These are phyloP conservation scores for Automeris io DNA, from an alignment of 2,888 invertebrate species.

Conservation along the genomic window DNA sequence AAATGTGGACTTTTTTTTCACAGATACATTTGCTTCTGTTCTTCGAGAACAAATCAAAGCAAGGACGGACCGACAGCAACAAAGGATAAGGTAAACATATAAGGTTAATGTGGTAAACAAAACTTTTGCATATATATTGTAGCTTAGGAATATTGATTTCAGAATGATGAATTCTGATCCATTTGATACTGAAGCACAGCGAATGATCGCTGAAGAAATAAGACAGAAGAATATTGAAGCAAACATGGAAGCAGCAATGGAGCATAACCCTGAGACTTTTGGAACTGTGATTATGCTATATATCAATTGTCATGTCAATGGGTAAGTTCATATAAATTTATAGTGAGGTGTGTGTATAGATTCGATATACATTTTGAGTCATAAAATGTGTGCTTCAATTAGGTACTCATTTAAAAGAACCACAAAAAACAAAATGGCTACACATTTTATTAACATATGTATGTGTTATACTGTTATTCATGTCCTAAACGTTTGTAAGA, in stretches of 20 bases:
- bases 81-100: constrained; percentile 76
- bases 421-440: too few species aligned
- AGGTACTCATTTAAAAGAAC: too few species aligned
- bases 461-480: too few species aligned
- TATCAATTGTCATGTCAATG: constrained; percentile 98
- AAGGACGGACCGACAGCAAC: constrained; percentile 88
- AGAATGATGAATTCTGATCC: constrained; percentile 96
- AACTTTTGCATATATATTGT: background rate
- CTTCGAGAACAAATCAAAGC: constrained; percentile 89
- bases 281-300: constrained; percentile 98
- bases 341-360: too few species aligned
- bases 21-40: constrained; percentile 87
- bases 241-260: constrained; percentile 99
- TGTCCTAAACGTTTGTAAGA: too few species aligned
- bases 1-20: constrained; percentile 28
- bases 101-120: background rate
- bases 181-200: constrained; percentile 96
- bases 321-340: too few species aligned
- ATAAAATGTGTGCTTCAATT: too few species aligned
- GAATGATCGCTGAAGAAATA: constrained; percentile 96
- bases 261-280: constrained; percentile 98
- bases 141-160: constrained; percentile 13
- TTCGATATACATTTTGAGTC: constrained; percentile 2
- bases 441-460: too few species aligned
- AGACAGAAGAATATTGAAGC: constrained; percentile 97